phyloP scores from a whole-genome alignment of 1,140 invertebrate species.

The Brachionus sp. region DNA sequence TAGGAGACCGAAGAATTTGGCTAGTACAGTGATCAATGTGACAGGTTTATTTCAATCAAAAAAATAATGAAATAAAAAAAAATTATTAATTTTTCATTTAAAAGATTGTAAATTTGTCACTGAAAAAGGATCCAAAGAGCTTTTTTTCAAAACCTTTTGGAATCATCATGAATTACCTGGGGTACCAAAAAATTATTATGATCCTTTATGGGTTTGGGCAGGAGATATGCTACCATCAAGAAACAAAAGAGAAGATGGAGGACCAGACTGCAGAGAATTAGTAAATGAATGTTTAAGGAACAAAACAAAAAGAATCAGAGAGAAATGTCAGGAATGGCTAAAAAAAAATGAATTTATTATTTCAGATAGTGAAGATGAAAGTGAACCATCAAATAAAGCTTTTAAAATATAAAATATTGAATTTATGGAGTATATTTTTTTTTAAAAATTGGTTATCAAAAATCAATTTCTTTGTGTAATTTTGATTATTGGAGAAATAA shows the following conservation, averaged over 20 bases:
- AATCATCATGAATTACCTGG: background rate
- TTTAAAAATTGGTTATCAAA: no score
- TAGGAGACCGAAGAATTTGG: background rate
- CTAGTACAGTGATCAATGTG: background rate
- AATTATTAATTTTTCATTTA: background rate
- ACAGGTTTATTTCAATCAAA: background rate
- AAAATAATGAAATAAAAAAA: background rate
- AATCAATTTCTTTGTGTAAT: no score
- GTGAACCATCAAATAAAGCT: no score
- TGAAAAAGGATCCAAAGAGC: background rate
- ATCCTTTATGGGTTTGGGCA: background rate
- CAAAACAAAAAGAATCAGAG: background rate
- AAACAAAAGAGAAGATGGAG: background rate
- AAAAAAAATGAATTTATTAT: no score
- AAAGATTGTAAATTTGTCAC: background rate
- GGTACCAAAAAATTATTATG: background rate
- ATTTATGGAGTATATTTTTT: no score
- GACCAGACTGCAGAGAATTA: background rate
- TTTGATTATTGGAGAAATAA: no score
- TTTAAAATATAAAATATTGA: no score
- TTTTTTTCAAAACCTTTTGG: background rate
- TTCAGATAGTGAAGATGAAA: no score
- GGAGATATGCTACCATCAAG: background rate
- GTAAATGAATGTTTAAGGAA: background rate
- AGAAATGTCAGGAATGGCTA: background rate